Base-by-base conservation (phyloP, 1,140 invertebrate genomes). In the Brachionus koreanus region DNA sequence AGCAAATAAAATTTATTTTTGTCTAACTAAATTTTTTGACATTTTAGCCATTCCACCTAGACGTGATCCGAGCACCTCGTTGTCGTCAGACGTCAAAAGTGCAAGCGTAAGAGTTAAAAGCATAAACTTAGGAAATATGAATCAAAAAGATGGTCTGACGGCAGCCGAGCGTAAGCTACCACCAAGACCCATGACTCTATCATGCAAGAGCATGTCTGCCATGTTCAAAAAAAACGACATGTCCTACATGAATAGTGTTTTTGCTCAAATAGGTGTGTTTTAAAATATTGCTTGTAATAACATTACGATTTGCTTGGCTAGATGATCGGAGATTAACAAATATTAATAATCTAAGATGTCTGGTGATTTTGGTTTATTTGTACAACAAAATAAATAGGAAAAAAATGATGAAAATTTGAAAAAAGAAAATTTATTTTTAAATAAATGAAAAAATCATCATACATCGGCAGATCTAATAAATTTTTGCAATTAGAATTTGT, bases 61-160 rank as follows among this genome's bases (percentile, higher is more conserved):
- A 61, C 76, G 76, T 29, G 61, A 79, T 63, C 76, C 76, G 29
- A 79, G 76, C 76, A 79, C 76, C 12, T 57, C 76, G 25, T 19
- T 69, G 37, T 69, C 65, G 35, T 69, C 65, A 69, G 35, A 69
- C 37, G 10, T 65, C 12, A 65, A 37, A 33, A 35, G 37, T 39
- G 16, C 65, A 37, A 69, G 65, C 16, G 16, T 69, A 42, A 69
- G 65, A 39, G 16, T 69, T 9, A 69, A 69, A 39, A 69, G 65
- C 39, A 39, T 69, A 7, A 37, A 69, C 37, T 69, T 69, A 23
- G 35, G 35, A 16, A 37, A 69, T 3, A 16, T 19, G 37, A 16
- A 39, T 9, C 29, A 19, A 4, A 69, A 16, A 3, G 37, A 39
- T 19, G 16, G 13, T n/a, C 35, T 69, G 29, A 69, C 65, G 16